Evolutionary conservation across 1,140 invertebrate species (phyloP).

Genomic region (Ruditapes philippinarum): DNA sequence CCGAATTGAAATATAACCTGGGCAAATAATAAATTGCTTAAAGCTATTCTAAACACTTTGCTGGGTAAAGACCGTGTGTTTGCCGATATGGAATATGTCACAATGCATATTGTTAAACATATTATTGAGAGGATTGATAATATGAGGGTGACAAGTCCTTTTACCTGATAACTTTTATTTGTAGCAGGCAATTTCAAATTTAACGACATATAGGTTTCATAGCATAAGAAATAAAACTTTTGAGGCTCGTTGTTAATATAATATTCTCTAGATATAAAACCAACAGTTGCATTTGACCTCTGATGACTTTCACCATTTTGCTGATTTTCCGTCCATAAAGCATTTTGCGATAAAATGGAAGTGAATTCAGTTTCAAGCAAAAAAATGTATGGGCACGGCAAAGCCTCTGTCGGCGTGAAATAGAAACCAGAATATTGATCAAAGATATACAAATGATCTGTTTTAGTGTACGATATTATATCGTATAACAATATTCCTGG

Average conservation of each 20-base stretch:
- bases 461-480: neutral
- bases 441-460: neutral
- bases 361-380: neutral
- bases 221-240: neutral
- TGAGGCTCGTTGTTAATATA: neutral
- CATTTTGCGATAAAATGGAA: neutral
- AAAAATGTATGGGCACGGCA: neutral
- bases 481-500: neutral
- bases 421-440: neutral
- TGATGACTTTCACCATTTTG: neutral
- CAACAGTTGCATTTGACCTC: neutral
- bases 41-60: neutral
- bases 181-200: neutral
- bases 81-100: neutral
- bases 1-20: neutral
- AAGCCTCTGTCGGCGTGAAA: neutral
- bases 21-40: neutral
- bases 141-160: neutral
- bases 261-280: neutral
- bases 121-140: neutral
- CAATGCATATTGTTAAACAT: neutral
- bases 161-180: neutral
- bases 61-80: neutral
- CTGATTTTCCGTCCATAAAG: neutral
- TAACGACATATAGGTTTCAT: neutral